A percentile compares a stretch with the other conserved stretches of the same genome.
These are phyloP conservation scores for Junonia oenone DNA, from an alignment of 2,888 invertebrate species.

Conservation along the genomic window DNA sequence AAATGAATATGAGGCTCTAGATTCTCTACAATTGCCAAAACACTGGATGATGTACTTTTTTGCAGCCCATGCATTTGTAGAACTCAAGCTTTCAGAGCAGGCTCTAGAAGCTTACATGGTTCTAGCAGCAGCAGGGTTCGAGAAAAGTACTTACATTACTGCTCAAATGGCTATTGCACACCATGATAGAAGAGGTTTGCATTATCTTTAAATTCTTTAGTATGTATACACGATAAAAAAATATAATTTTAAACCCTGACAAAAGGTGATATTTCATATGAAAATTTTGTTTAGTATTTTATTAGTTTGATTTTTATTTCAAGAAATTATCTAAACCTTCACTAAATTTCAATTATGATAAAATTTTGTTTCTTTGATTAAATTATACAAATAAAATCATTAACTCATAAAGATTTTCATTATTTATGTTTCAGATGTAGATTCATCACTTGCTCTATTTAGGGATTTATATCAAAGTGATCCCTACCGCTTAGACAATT, in stretches of 20 bases:
- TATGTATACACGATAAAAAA: no score
- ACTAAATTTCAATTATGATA: no score
- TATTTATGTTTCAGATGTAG: constrained; percentile 85
- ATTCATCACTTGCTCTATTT: constrained; percentile 91
- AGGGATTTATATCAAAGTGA: constrained; percentile 90
- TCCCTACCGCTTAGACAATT: constrained; percentile 95
- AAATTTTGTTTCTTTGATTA: no score
- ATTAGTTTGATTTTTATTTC: no score
- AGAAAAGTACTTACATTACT: constrained; percentile 91
- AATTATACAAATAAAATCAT: no score
- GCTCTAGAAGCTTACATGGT: constrained; percentile 90
- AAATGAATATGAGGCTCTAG: constrained; percentile 87
- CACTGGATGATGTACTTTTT: constrained; percentile 98
- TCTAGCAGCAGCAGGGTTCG: constrained; percentile 88
- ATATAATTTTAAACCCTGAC: no score
- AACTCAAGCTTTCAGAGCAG: constrained; percentile 93
- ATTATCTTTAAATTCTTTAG: background rate
- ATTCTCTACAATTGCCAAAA: constrained; percentile 84
- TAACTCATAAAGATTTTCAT: no score
- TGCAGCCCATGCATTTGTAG: constrained; percentile 92
- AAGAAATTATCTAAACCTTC: no score
- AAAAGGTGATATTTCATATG: no score
- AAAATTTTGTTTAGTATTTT: no score
- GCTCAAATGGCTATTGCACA: constrained; percentile 95
- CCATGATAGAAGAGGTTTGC: constrained; percentile 91